Conservation (phyloP, 2,888 invertebrate species). For the Drosophila pegasa region DNA sequence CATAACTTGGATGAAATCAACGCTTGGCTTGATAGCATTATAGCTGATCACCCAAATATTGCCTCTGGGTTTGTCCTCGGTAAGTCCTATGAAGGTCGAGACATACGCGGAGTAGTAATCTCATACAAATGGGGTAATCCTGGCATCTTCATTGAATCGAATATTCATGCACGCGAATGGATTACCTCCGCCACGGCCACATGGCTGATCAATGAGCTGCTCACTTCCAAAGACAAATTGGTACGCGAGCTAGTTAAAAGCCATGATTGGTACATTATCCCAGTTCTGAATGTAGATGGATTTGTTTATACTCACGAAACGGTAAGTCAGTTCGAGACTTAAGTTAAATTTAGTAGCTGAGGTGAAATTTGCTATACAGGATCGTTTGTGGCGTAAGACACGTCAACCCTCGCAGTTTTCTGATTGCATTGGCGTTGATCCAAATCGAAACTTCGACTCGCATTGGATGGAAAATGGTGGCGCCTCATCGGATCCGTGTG, state of each 20-base stretch:
- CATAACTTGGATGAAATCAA: conserved; percentile 87
- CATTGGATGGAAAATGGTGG: conserved; percentile 84
- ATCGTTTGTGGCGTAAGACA: conserved; percentile 88
- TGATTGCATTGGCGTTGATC: conserved; percentile 80
- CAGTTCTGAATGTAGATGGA: conserved; percentile 90
- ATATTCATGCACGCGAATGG: conserved; percentile 89
- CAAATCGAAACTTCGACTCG: conserved; percentile 79
- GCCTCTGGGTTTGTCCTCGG: conserved; percentile 86
- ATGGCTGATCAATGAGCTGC: conserved; percentile 89
- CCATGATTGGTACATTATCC: conserved; percentile 91
- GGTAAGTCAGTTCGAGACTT: conserved; percentile 83
- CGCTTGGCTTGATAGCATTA: conserved; percentile 86
- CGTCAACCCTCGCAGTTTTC: conserved; percentile 84
- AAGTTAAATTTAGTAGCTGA: not conserved
- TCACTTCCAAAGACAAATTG: conserved; percentile 86
- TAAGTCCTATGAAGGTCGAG: conserved; percentile 86
- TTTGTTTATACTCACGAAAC: conserved; percentile 87
- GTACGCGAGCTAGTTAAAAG: conserved; percentile 87
- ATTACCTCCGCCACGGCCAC: conserved; percentile 89
- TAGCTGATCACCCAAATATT: conserved; percentile 85
- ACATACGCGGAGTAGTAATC: conserved; percentile 86
- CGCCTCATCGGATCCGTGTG: conserved; percentile 84
- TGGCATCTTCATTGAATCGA: conserved; percentile 88
- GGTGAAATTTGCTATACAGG: conserved; percentile 67
- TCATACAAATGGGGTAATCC: conserved; percentile 83